phyloP scores from a whole-genome alignment of 2,888 invertebrate species.

The Bombyx huttoni region DNA sequence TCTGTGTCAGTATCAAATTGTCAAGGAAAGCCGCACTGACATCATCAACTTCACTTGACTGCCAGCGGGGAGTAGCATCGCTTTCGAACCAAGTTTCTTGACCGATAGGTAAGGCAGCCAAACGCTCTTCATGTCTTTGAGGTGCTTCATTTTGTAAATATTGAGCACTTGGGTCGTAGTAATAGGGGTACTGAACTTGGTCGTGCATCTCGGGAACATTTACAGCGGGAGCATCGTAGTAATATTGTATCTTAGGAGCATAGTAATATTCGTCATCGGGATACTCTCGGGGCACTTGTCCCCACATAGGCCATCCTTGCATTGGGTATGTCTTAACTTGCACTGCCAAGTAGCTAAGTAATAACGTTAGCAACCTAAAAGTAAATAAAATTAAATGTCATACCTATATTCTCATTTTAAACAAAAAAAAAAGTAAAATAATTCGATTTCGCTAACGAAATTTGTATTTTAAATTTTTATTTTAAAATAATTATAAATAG shows the following conservation, averaged over 20 bases:
- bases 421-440: too few species aligned
- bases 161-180: conserved; percentile 60
- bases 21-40: conserved; percentile 77
- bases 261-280: conserved; percentile 72
- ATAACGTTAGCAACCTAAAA: conserved; percentile 48
- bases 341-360: conserved; percentile 63
- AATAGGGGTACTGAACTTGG: conserved; percentile 56
- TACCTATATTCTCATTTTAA: too few species aligned
- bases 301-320: conserved; percentile 61
- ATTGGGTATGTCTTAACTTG: conserved; percentile 55
- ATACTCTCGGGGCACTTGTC: conserved; percentile 65
- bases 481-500: neutral
- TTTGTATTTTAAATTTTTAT: neutral
- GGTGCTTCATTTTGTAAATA: conserved; percentile 71
- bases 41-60: conserved; percentile 55
- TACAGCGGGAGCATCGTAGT: conserved; percentile 49
- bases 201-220: conserved; percentile 49
- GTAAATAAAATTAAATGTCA: conserved; percentile 10
- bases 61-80: conserved; percentile 57
- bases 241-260: conserved; percentile 64
- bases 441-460: too few species aligned
- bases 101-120: conserved; percentile 75
- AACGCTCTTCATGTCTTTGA: conserved; percentile 73
- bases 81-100: conserved; percentile 78
- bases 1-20: conserved; percentile 77